These are phyloP conservation scores for Thinocorus orbignyianus DNA, from an alignment of 2,113 vertebrate species.

Conservation along the genomic window DNA sequence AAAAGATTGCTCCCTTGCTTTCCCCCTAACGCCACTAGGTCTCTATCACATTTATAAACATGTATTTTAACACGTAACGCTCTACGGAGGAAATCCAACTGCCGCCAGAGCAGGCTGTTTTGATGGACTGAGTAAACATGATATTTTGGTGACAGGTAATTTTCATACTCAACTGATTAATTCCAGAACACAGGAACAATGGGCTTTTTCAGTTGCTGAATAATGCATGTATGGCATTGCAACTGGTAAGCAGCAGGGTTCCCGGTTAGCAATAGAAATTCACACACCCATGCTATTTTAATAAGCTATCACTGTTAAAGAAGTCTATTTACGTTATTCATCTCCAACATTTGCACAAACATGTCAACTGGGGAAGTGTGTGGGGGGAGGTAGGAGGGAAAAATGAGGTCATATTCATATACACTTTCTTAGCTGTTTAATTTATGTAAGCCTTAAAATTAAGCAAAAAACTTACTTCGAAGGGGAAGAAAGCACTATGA, in stretches of 20 bases:
- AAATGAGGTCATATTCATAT: constrained; percentile 62
- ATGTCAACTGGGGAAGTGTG: constrained; percentile 67
- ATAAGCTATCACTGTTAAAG: constrained; percentile 63
- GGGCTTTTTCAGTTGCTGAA: constrained; percentile 56
- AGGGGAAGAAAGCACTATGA: neutral
- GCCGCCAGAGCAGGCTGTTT: neutral
- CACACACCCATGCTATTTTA: constrained; percentile 69
- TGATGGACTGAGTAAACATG: constrained; percentile 43
- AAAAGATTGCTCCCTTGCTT: neutral
- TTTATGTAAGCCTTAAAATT: constrained; percentile 61
- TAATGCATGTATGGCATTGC: constrained; percentile 54
- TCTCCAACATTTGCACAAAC: constrained; percentile 67
- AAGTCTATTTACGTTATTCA: constrained; percentile 67
- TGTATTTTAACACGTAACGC: neutral
- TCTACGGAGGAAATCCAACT: neutral
- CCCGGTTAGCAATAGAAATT: constrained; percentile 50
- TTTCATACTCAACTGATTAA: constrained; percentile 60
- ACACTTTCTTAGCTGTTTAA: constrained; percentile 57
- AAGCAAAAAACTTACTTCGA: neutral
- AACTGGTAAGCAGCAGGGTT: constrained; percentile 62
- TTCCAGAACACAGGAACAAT: constrained; percentile 64
- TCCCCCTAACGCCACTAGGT: neutral
- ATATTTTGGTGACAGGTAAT: constrained; percentile 69
- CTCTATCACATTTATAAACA: neutral
- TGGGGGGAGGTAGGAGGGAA: constrained; percentile 66